Base-by-base conservation (phyloP, 2,797 vertebrate species). In the Hydrophis major region DNA sequence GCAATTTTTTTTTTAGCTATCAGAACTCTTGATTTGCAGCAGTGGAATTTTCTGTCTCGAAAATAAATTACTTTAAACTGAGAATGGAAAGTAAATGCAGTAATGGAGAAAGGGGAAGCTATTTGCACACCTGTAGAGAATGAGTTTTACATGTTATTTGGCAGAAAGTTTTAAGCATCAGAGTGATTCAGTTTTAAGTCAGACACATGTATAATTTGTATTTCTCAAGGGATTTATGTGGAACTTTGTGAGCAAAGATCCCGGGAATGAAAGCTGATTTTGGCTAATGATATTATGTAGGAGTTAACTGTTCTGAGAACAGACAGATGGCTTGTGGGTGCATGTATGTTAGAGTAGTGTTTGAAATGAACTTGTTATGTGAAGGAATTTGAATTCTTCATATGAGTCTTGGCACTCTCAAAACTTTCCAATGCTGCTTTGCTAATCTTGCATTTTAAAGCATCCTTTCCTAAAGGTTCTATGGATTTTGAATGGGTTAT, bases 251-350 rank as follows among this genome's bases (percentile, higher is more conserved):
- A 59, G 57, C 0, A 0, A 27, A 32, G 20, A n/a, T 92, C 87
- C 47, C 10, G n/a, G 57, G 88, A 89, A 59, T 93, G 14, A 90
- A 93, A 78, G 89, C 50, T 91, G 83, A 47, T 94, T 94, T 47
- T 92, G 53, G 53, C 25, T 78, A 88, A 86, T 53, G 93, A 6
- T 0, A 0, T 55, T 83, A 18, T 69, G 5, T 91, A 53, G 55
- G 4, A 69, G 42, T 60, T 87, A 91, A 57, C 14, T 14, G 61
- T 69, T 94, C 90, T 89, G 22, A 86, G 78, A 86, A 60, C 5
- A 89, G 42, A 47, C 28, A 93, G 57, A 55, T 61, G 42, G 4
- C 16, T 11, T 22, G 53, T 93, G 93, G 63, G 59, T 91, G 57
- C 83, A 3, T 61, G 4, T 22, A 2, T 91, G n/a, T 47, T 56